These are phyloP conservation scores for Acholoe squamosa DNA, from an alignment of 2,888 invertebrate species.

Conservation along the genomic window DNA sequence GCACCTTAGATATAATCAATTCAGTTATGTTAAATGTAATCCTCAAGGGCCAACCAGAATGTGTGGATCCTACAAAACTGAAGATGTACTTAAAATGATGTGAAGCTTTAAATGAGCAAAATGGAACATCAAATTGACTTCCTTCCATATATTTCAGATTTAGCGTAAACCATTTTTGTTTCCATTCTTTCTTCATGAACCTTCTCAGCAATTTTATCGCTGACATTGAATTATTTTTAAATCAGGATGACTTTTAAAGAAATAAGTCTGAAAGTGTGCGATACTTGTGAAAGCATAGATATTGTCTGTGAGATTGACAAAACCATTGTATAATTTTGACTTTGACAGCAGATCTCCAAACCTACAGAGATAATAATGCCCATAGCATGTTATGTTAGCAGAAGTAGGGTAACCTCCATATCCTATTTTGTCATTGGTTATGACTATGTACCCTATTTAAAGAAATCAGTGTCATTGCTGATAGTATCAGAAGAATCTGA, in stretches of 20 bases:
- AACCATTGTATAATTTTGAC: background rate
- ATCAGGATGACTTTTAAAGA: background rate
- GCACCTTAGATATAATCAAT: background rate
- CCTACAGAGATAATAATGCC: slow-evolving; percentile 7
- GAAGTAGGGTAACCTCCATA: no score
- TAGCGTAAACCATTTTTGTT: background rate
- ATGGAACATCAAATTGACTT: no score
- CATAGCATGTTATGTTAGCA: background rate
- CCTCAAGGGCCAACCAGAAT: background rate
- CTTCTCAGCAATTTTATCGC: background rate
- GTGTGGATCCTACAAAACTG: background rate
- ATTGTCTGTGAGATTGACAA: background rate
- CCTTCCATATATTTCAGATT: background rate
- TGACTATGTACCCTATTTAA: no score
- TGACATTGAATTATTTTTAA: background rate
- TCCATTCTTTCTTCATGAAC: background rate
- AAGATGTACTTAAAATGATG: background rate
- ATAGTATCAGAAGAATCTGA: no score
- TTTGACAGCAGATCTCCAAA: background rate
- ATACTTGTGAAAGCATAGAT: background rate
- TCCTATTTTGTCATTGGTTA: no score
- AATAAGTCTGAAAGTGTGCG: background rate
- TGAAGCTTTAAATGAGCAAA: background rate
- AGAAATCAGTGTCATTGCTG: no score
- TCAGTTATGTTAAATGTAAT: background rate